These are phyloP conservation scores for Scleropages formosus DNA, from an alignment of 2,797 vertebrate genomes.

Conservation along the genomic window DNA sequence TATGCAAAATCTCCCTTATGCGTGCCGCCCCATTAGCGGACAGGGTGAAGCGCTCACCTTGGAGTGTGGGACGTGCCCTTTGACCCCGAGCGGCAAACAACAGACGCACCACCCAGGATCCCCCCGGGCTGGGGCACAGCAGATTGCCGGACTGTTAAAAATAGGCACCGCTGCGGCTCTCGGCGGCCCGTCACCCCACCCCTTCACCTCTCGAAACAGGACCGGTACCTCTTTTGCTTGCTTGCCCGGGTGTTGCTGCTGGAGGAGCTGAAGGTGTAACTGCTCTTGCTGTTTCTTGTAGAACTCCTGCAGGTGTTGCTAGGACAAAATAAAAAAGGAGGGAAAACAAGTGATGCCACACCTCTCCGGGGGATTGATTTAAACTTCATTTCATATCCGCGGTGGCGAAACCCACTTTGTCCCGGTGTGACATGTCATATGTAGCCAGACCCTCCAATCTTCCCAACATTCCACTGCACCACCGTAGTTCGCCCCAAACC, in stretches of 20 bases:
- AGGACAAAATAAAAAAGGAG: constrained; percentile 39
- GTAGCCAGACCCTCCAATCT: neutral
- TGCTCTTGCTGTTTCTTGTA: constrained; percentile 99
- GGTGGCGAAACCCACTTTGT: constrained; percentile 3
- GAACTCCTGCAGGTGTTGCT: constrained; percentile 99
- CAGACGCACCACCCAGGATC: neutral
- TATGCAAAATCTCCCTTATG: neutral
- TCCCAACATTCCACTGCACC: neutral
- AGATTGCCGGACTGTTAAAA: constrained; percentile 42
- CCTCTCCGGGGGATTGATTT: neutral
- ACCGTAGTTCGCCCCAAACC: too few species aligned
- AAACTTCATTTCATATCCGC: constrained; percentile 7
- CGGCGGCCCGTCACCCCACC: neutral
- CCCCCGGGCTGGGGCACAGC: constrained; percentile 34
- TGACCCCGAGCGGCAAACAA: neutral
- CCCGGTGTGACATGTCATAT: neutral
- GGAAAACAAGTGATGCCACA: neutral
- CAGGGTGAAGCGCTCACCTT: neutral
- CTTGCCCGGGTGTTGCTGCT: constrained; percentile 93
- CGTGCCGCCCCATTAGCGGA: neutral
- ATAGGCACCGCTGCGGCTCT: constrained; percentile 38
- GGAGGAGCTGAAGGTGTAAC: constrained; percentile 99
- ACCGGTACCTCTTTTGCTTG: constrained; percentile 92
- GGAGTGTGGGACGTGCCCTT: neutral
- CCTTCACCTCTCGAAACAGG: neutral